Conservation (phyloP, 2,888 invertebrate genomes). For the Euclidia mi region DNA sequence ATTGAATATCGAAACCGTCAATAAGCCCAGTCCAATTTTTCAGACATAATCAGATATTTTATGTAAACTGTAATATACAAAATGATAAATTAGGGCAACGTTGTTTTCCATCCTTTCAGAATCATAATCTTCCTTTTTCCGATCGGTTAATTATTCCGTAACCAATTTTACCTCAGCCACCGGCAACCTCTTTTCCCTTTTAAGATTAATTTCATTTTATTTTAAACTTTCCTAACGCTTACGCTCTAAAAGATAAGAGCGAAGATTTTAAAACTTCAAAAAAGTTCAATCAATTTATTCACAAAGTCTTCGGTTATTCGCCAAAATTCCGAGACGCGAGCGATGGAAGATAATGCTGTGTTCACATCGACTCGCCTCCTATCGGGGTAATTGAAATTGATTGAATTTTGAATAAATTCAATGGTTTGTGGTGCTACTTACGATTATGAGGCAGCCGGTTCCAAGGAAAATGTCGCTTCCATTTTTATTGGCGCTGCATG, state of each 20-base stretch:
- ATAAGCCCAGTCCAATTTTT: too few species aligned
- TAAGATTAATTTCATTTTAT: constrained; percentile 12
- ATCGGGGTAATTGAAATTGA: constrained; percentile 20
- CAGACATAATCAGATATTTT: too few species aligned
- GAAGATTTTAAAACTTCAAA: constrained; percentile 24
- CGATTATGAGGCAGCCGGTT: neutral
- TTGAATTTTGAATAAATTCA: constrained; percentile 20
- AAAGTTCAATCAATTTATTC: constrained; percentile 26
- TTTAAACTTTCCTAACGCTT: constrained; percentile 16
- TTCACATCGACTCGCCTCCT: constrained; percentile 9
- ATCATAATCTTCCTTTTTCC: too few species aligned
- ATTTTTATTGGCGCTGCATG: too few species aligned
- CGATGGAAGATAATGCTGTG: constrained; percentile 18
- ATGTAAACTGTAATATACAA: too few species aligned
- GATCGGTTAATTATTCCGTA: too few species aligned
- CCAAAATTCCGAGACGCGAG: constrained; percentile 11
- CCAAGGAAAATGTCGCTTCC: too few species aligned
- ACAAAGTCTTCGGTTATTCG: constrained; percentile 14
- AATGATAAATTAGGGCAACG: too few species aligned
- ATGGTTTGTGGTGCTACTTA: neutral
- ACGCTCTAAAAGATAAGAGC: constrained; percentile 16
- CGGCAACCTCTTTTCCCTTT: neutral
- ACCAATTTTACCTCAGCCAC: too few species aligned
- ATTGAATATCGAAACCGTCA: too few species aligned
- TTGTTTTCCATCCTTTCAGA: too few species aligned